These are phyloP conservation scores for Melangyna quadrimaculata DNA, from an alignment of 2,888 invertebrate species.

Conservation along the genomic window DNA sequence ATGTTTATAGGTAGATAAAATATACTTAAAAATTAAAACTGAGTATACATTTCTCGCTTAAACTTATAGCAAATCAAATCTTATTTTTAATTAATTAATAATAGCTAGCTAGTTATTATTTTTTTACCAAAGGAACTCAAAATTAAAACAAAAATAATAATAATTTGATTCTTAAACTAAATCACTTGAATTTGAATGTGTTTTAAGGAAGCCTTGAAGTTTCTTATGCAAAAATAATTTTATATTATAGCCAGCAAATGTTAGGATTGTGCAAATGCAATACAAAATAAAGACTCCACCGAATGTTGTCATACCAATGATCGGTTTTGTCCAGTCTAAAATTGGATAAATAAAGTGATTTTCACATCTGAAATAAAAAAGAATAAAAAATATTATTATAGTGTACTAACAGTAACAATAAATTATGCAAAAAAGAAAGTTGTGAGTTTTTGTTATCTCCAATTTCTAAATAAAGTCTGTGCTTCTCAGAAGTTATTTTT, in stretches of 20 bases:
- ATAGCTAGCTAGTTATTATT: neutral
- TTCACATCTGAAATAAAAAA: slow-evolving; percentile 81
- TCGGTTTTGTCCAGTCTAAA: slow-evolving; percentile 88
- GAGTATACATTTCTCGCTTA: neutral
- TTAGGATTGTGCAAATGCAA: slow-evolving; percentile 75
- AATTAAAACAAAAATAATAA: neutral
- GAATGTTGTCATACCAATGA: slow-evolving; percentile 78
- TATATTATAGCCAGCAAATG: slow-evolving; percentile 77
- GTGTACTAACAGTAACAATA: neutral
- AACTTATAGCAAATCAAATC: neutral
- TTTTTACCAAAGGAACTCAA: slow-evolving; percentile 31
- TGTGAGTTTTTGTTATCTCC: too few relatives aligned
- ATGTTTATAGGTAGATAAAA: too few relatives aligned
- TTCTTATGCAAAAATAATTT: slow-evolving; percentile 76
- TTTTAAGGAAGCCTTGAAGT: slow-evolving; percentile 68
- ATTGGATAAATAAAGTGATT: slow-evolving; percentile 87
- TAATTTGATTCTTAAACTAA: slow-evolving; percentile 22
- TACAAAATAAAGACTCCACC: slow-evolving; percentile 77
- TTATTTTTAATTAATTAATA: neutral
- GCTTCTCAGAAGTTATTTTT: too few relatives aligned
- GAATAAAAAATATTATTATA: slow-evolving; percentile 14
- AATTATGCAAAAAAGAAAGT: too few relatives aligned
- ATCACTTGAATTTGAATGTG: slow-evolving; percentile 51
- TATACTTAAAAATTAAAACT: neutral
- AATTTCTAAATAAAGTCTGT: too few relatives aligned